Percentiles rank a stretch among this genome's conserved stretches.
phyloP scores from a whole-genome alignment of 2,113 vertebrate genomes.

The Colaptes auratus region DNA sequence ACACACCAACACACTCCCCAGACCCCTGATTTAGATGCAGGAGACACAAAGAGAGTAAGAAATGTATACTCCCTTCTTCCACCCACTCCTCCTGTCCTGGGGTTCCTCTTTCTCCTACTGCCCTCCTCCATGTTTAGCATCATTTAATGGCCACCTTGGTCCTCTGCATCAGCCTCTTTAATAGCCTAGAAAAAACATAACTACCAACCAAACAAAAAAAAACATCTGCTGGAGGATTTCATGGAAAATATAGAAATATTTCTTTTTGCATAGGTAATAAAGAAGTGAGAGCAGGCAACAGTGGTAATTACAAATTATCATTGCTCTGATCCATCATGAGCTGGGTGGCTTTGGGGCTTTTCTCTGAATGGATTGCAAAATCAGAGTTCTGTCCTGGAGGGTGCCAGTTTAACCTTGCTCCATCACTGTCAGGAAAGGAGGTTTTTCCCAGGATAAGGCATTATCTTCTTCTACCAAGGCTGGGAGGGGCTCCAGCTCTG shows the following conservation, averaged over 20 bases:
- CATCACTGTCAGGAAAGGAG: background rate
- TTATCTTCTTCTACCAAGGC: background rate
- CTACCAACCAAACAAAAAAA: background rate
- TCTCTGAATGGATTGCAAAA: background rate
- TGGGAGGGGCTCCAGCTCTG: background rate
- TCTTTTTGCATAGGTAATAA: background rate
- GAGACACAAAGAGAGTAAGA: background rate
- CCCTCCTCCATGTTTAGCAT: background rate
- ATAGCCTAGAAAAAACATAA: background rate
- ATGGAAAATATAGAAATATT: background rate
- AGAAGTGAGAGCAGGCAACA: background rate
- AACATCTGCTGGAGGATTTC: background rate
- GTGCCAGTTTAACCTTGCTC: background rate
- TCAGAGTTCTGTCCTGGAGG: background rate
- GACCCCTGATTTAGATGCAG: background rate
- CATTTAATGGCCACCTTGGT: accelerated
- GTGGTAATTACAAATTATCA: background rate
- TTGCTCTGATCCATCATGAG: background rate
- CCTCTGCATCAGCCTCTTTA: background rate
- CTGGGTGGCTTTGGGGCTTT: background rate
- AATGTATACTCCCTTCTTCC: background rate
- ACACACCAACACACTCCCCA: no score
- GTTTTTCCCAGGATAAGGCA: accelerated
- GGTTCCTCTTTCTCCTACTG: background rate
- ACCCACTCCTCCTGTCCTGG: background rate